phyloP scores from a whole-genome alignment of 2,113 vertebrate genomes.

The Tonatia bakeri region DNA sequence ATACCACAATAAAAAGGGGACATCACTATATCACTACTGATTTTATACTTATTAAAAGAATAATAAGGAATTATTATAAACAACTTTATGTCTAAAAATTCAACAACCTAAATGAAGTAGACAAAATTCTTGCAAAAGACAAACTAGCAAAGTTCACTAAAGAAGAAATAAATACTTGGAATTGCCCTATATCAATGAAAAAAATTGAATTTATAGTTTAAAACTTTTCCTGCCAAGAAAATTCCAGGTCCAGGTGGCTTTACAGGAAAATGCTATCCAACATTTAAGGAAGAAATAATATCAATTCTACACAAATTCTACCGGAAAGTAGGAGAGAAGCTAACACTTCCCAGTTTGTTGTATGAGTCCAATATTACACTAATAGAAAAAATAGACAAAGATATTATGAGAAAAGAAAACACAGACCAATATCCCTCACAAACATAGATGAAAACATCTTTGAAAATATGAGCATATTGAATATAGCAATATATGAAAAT shows the following conservation, averaged over 20 bases:
- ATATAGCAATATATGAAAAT: background rate
- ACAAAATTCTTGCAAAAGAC: background rate
- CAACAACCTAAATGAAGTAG: background rate
- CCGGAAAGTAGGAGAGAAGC: background rate
- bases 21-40: background rate
- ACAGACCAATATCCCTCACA: background rate
- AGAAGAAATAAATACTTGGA: background rate
- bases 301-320: background rate
- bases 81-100: background rate
- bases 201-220: background rate
- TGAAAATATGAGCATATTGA: background rate
- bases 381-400: background rate
- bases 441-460: background rate
- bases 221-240: background rate
- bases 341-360: background rate
- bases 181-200: background rate
- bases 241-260: background rate
- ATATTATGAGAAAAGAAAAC: background rate
- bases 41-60: background rate
- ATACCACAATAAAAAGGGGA: background rate
- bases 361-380: background rate
- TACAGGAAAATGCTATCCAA: background rate
- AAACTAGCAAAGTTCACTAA: background rate
- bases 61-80: background rate
- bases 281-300: background rate